phyloP scores from a whole-genome alignment of 2,797 vertebrate species.

The Sorex maritimensis region DNA sequence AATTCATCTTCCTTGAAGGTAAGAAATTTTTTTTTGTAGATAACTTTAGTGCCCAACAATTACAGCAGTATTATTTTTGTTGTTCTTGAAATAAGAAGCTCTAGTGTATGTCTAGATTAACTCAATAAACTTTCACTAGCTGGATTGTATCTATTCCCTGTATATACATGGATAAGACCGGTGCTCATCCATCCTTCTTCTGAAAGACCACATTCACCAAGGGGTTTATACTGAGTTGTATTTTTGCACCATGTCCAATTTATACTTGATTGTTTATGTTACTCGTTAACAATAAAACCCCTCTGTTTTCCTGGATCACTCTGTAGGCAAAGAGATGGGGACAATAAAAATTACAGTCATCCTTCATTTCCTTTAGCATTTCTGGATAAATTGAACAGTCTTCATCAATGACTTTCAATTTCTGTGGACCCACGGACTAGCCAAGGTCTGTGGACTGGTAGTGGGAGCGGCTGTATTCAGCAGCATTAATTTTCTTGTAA shows the following conservation, averaged over 20 bases:
- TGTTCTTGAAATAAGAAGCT: slow-evolving; percentile 74
- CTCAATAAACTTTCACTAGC: slow-evolving; percentile 46
- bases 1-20: slow-evolving; percentile 57
- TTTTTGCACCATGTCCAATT: slow-evolving; percentile 49
- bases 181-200: slow-evolving; percentile 52
- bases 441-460: too few relatives aligned
- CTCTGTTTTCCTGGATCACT: slow-evolving; percentile 46
- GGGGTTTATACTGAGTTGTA: slow-evolving; percentile 51
- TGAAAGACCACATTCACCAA: slow-evolving; percentile 35
- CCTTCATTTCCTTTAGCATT: slow-evolving; percentile 19
- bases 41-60: slow-evolving; percentile 66
- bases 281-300: slow-evolving; percentile 21
- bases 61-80: slow-evolving; percentile 53
- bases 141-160: slow-evolving; percentile 26
- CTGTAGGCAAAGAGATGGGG: not conserved
- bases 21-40: slow-evolving; percentile 46
- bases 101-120: slow-evolving; percentile 60
- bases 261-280: slow-evolving; percentile 48
- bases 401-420: too few relatives aligned
- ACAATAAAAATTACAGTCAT: slow-evolving; percentile 31
- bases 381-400: not conserved
- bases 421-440: too few relatives aligned
- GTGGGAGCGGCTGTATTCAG: too few relatives aligned
- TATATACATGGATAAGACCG: slow-evolving; percentile 55
- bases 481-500: too few relatives aligned